These are phyloP conservation scores for Pachycephus smyrnensis DNA, from an alignment of 2,888 invertebrate genomes.

Conservation along the genomic window DNA sequence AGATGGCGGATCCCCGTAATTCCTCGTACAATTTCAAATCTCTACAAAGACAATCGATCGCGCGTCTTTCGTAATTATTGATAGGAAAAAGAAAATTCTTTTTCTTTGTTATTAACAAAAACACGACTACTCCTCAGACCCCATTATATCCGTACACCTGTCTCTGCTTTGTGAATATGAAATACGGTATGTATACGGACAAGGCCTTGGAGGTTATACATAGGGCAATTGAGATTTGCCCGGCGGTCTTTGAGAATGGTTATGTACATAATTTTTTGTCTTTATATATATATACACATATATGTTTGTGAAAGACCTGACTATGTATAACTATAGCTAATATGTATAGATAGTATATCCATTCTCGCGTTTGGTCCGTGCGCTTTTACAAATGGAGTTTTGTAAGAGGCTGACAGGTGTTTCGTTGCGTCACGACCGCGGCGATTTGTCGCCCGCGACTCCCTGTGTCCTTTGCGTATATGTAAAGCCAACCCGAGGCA, in stretches of 20 bases:
- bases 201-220: neutral
- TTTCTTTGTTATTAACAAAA: neutral
- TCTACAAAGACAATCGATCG: neutral
- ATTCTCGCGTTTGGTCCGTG: neutral
- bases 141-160: neutral
- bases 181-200: neutral
- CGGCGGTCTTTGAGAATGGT: neutral
- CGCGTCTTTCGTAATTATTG: neutral
- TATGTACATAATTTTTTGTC: neutral
- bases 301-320: neutral
- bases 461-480: neutral
- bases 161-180: neutral
- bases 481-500: neutral
- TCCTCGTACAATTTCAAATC: neutral
- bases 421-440: slow-evolving; percentile 45
- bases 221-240: neutral
- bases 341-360: neutral
- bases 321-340: neutral
- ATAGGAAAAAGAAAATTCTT: neutral
- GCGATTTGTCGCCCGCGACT: slow-evolving; percentile 45
- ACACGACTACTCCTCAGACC: neutral
- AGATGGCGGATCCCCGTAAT: neutral
- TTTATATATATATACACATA: neutral
- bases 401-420: slow-evolving; percentile 54
- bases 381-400: slow-evolving; percentile 35